Evolutionary conservation across 1,140 invertebrate genomes (phyloP).

Genomic region (Calycopis cecrops): DNA sequence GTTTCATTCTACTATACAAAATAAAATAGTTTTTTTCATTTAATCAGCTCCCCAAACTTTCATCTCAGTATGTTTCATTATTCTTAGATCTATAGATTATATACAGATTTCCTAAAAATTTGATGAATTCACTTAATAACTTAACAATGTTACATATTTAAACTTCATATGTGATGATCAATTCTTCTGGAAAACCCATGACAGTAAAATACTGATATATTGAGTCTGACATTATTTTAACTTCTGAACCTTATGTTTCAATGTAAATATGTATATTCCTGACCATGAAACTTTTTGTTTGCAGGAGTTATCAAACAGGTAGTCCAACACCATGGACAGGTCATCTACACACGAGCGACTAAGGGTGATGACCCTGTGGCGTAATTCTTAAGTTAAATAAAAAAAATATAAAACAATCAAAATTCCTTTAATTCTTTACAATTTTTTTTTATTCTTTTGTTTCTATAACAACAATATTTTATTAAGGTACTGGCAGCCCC

Average conservation of each 20-base stretch:
- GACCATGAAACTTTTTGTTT: constrained; percentile 48
- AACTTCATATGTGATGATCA: constrained; percentile 58
- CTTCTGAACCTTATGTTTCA: background rate
- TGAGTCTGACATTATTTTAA: constrained; percentile 70
- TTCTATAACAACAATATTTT: no score
- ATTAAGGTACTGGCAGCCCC: no score
- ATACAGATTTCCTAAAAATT: no score
- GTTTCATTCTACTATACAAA: no score
- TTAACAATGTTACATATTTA: background rate
- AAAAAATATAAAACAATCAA: constrained; percentile 41
- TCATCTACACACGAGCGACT: constrained; percentile 98
- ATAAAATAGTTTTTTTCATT: no score
- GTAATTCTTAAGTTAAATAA: constrained; percentile 63
- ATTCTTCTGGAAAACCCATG: constrained; percentile 55
- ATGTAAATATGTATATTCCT: no score
- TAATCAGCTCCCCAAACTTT: no score
- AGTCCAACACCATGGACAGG: constrained; percentile 96
- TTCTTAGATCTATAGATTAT: no score
- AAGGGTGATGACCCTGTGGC: constrained; percentile 89
- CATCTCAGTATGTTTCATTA: no score
- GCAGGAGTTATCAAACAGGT: constrained; percentile 96
- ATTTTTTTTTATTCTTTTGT: constrained; percentile 28
- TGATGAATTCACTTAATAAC: no score
- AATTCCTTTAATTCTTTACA: constrained; percentile 30
- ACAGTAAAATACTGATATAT: constrained; percentile 77